phyloP scores from a whole-genome alignment of 2,113 vertebrate genomes.

The Psettodes erumei region DNA sequence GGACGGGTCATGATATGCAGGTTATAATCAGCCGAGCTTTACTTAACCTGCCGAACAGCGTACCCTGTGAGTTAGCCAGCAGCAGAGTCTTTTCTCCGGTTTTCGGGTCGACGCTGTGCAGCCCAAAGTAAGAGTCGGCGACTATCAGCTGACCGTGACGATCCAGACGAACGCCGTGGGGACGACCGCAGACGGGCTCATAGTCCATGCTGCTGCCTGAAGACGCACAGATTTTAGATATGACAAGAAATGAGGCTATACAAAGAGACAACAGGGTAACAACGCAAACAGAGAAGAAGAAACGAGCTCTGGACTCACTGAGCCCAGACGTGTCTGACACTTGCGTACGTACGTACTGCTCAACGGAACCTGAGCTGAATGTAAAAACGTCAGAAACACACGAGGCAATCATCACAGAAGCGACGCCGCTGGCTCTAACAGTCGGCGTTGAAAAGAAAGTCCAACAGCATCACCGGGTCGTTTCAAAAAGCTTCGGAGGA shows the following conservation, averaged over 20 bases:
- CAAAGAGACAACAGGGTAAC: too few species aligned
- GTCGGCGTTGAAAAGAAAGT: too few species aligned
- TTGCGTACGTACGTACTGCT: too few species aligned
- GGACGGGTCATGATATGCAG: background rate
- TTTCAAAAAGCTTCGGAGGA: background rate
- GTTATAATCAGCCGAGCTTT: background rate
- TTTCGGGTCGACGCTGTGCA: constrained; percentile 73
- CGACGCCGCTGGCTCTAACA: too few species aligned
- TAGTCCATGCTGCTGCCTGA: constrained; percentile 78
- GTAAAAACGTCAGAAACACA: too few species aligned
- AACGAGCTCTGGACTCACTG: too few species aligned
- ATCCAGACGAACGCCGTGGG: constrained; percentile 76
- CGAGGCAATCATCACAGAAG: too few species aligned
- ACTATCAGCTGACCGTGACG: constrained; percentile 74
- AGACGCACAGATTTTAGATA: background rate
- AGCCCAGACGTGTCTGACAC: too few species aligned
- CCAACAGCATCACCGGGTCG: too few species aligned
- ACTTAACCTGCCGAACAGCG: background rate
- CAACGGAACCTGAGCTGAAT: too few species aligned
- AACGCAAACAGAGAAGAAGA: too few species aligned
- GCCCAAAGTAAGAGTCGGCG: constrained; percentile 80
- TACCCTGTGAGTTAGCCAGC: constrained; percentile 71
- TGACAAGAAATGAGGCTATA: background rate
- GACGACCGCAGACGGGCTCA: constrained; percentile 78
- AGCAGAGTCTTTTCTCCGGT: constrained; percentile 80